Conservation (phyloP, 2,113 vertebrate species). For the Cephalopholis sonnerati region DNA sequence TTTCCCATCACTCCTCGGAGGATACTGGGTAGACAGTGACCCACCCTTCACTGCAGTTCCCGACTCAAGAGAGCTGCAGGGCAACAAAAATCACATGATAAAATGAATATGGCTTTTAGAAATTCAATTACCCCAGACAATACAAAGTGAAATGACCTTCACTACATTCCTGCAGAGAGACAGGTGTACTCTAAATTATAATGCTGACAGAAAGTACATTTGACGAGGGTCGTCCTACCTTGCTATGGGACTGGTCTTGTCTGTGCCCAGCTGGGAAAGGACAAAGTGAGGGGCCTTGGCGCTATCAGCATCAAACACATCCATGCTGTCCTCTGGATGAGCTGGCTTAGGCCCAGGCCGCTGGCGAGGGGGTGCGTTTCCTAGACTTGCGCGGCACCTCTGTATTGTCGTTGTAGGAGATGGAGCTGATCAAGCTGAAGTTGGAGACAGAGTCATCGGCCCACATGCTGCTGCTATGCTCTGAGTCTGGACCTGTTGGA, state of each 20-base stretch:
- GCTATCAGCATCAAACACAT: slow-evolving; percentile 99
- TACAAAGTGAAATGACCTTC: slow-evolving; percentile 1
- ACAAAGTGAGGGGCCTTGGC: slow-evolving; percentile 99
- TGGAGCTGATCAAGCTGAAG: slow-evolving; percentile 98
- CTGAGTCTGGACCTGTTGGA: slow-evolving; percentile 88
- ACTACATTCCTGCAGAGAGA: slow-evolving; percentile 1
- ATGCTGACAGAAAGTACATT: slow-evolving; percentile 3
- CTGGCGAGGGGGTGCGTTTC: slow-evolving; percentile 96
- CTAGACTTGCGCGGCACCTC: slow-evolving; percentile 98
- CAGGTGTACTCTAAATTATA: neutral
- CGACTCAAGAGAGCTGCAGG: slow-evolving; percentile 78
- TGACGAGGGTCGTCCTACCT: slow-evolving; percentile 77
- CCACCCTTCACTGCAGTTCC: slow-evolving; percentile 87
- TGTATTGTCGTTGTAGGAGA: slow-evolving; percentile 98
- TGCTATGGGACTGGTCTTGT: slow-evolving; percentile 92
- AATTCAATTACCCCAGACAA: slow-evolving; percentile 19
- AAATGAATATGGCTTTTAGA: slow-evolving; percentile 27
- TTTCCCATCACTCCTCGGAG: slow-evolving; percentile 93
- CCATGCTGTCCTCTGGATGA: slow-evolving; percentile 96
- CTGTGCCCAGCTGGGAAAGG: slow-evolving; percentile 96
- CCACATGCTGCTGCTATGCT: slow-evolving; percentile 99
- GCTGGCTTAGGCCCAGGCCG: slow-evolving; percentile 93
- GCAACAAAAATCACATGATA: slow-evolving; percentile 29
- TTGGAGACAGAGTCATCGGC: slow-evolving; percentile 98
- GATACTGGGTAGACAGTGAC: slow-evolving; percentile 93